Evolutionary conservation across 1,140 invertebrate genomes (phyloP).

Genomic region (Papilio glaucus): DNA sequence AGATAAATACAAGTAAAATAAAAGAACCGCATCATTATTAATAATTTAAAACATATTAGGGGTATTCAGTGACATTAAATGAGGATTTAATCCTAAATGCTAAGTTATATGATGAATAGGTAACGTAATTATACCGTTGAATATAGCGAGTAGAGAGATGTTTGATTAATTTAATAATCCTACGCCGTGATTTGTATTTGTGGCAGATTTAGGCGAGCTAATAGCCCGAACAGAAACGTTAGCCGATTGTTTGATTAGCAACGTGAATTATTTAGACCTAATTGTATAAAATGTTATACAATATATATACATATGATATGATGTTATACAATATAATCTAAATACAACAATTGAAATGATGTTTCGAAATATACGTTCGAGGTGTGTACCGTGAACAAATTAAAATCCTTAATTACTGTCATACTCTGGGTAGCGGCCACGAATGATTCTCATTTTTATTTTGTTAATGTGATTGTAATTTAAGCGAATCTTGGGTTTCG

Average conservation of each 20-base stretch:
- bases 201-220: background rate
- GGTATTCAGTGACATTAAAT: background rate
- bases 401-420: too few species aligned
- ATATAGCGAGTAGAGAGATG: background rate
- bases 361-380: too few species aligned
- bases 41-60: too few species aligned
- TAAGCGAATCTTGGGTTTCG: too few species aligned
- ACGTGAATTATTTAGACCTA: background rate
- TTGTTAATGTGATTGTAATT: too few species aligned
- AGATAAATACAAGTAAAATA: too few species aligned
- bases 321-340: background rate
- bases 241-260: conserved; percentile 17
- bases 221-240: background rate
- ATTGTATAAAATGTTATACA: too few species aligned
- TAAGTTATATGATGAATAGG: background rate
- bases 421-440: too few species aligned
- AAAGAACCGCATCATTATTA: too few species aligned
- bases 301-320: too few species aligned
- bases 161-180: conserved; percentile 24
- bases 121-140: background rate
- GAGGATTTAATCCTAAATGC: background rate
- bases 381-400: too few species aligned
- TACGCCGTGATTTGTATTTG: conserved; percentile 8
- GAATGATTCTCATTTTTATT: too few species aligned
- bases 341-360: background rate